phyloP scores from a whole-genome alignment of 1,140 invertebrate genomes.

The Hermatobates lingyangjiaoensis region DNA sequence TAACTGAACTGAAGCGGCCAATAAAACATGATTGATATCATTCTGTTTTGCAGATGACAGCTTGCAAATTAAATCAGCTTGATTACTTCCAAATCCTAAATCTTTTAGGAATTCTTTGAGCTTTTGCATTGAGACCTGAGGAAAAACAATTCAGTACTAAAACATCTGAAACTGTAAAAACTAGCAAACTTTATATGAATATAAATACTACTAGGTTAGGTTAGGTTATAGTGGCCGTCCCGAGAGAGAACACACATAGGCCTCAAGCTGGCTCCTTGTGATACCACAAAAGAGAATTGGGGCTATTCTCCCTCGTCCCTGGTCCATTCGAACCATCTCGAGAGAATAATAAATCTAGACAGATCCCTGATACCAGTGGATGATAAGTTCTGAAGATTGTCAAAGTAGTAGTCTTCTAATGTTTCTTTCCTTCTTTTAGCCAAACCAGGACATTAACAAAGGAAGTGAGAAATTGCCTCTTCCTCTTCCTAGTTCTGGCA shows the following conservation, averaged over 20 bases:
- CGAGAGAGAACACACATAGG: not conserved
- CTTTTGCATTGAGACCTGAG: not conserved
- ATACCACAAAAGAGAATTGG: not conserved
- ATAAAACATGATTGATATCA: constrained; percentile 1
- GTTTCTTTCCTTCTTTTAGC: too few relatives aligned
- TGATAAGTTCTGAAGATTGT: too few relatives aligned
- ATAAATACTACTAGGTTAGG: not conserved
- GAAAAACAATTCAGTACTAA: not conserved
- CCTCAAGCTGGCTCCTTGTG: not conserved
- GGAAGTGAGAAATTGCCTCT: too few relatives aligned
- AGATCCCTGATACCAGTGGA: too few relatives aligned
- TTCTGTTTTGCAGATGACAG: constrained; percentile 4
- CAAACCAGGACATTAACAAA: too few relatives aligned
- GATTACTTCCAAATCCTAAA: not conserved
- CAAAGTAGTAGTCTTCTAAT: too few relatives aligned
- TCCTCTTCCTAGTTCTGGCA: too few relatives aligned
- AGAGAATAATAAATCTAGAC: too few relatives aligned
- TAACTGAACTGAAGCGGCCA: constrained; percentile 2
- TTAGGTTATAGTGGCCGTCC: not conserved
- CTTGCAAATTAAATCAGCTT: not conserved
- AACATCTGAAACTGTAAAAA: not conserved
- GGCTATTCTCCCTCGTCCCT: too few relatives aligned
- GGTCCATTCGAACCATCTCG: too few relatives aligned
- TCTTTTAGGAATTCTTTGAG: not conserved
- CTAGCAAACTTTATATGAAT: not conserved